phyloP scores from a whole-genome alignment of 2,888 invertebrate genomes.

The Sceliomorpha sp. region DNA sequence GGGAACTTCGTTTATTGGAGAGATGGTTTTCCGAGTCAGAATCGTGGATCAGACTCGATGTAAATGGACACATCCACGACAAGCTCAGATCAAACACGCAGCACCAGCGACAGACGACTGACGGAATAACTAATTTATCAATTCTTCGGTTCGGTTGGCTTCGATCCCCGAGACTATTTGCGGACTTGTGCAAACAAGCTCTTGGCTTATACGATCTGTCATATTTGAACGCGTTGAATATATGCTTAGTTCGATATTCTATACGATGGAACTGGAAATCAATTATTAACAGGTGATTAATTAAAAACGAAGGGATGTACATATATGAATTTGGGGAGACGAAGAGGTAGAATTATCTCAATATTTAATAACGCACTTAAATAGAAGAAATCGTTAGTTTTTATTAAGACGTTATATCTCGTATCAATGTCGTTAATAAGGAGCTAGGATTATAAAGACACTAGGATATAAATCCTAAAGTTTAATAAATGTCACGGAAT shows the following conservation, averaged over 20 bases:
- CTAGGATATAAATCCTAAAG: slow-evolving; percentile 17
- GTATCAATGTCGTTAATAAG: too few species aligned
- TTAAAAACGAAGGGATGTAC: slow-evolving; percentile 6
- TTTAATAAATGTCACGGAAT: slow-evolving; percentile 34
- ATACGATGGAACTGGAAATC: slow-evolving; percentile 26
- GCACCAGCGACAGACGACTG: slow-evolving; percentile 65
- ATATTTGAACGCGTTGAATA: slow-evolving; percentile 50
- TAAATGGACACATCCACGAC: slow-evolving; percentile 64
- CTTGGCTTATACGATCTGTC: slow-evolving; percentile 60
- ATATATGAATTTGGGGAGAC: background rate
- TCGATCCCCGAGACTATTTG: slow-evolving; percentile 76
- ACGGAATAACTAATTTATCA: slow-evolving; percentile 80
- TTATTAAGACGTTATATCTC: too few species aligned
- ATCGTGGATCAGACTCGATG: slow-evolving; percentile 54
- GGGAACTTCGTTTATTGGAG: slow-evolving; percentile 42
- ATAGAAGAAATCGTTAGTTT: too few species aligned
- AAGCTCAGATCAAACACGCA: slow-evolving; percentile 73
- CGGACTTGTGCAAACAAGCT: slow-evolving; percentile 73
- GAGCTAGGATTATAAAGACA: too few species aligned
- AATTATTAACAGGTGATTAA: slow-evolving; percentile 25
- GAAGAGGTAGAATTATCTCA: too few species aligned
- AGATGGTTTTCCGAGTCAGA: slow-evolving; percentile 38
- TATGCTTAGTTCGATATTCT: slow-evolving; percentile 32
- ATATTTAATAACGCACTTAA: too few species aligned
- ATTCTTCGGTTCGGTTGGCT: slow-evolving; percentile 79